phyloP scores from a whole-genome alignment of 1,140 invertebrate genomes.

The Sinonovacula constricta region DNA sequence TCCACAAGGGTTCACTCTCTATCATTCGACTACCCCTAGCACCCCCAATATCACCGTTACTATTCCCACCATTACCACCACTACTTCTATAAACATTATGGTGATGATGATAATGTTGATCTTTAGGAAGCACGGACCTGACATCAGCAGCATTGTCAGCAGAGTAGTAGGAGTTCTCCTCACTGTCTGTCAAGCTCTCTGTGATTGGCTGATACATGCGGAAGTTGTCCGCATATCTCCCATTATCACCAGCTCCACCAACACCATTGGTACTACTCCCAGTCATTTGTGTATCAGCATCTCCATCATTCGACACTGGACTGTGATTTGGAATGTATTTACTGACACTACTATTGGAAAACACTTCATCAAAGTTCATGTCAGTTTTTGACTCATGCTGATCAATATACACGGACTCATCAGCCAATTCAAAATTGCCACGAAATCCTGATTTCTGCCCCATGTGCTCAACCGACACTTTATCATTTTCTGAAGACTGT shows the following conservation, averaged over 20 bases:
- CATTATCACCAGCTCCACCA: neutral
- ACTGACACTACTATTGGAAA: neutral
- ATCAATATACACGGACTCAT: slow-evolving; percentile 22
- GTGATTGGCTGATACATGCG: slow-evolving; percentile 51
- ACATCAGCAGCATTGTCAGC: slow-evolving; percentile 24
- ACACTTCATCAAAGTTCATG: neutral
- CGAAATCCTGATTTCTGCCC: neutral
- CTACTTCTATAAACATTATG: no score
- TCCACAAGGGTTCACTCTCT: neutral
- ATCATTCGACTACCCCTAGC: neutral
- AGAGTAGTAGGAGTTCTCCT: slow-evolving; percentile 47
- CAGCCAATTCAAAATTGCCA: slow-evolving; percentile 32
- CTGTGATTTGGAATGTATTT: slow-evolving; percentile 20
- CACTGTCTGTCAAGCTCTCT: slow-evolving; percentile 48
- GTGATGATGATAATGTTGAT: no score
- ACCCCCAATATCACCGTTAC: slow-evolving; percentile 1
- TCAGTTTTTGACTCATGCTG: no score
- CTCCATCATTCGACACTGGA: slow-evolving; percentile 16
- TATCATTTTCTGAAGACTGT: neutral
- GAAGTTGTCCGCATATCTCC: slow-evolving; percentile 4
- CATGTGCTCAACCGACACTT: no score
- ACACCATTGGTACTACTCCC: neutral
- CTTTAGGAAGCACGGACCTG: slow-evolving; percentile 1
- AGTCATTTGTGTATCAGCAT: neutral
- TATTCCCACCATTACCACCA: no score